phyloP scores from a whole-genome alignment of 92 coral and sea anemone species.

The Palythoa heliodiscus region DNA sequence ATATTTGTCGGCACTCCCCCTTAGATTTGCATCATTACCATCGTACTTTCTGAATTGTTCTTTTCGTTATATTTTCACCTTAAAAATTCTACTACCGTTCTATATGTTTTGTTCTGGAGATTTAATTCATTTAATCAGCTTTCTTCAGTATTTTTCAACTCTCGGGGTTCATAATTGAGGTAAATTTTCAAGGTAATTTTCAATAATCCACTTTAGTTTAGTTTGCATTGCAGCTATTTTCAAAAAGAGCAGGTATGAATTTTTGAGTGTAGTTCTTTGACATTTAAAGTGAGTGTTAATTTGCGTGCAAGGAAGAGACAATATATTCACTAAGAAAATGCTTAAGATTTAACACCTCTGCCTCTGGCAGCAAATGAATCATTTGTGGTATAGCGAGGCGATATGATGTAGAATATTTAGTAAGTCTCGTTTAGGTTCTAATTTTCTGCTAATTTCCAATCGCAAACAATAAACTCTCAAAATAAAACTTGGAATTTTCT shows the following conservation, averaged over 20 bases:
- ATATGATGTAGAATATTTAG: constrained; percentile 1
- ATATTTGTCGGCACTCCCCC: background rate
- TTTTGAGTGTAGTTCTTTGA: constrained; percentile 24
- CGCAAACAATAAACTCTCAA: constrained; percentile 39
- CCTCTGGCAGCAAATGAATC: constrained; percentile 3
- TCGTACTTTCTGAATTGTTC: background rate
- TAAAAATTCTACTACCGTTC: background rate
- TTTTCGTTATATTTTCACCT: background rate
- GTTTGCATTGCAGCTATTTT: constrained; percentile 7
- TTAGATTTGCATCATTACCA: background rate
- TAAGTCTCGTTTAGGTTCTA: constrained; percentile 28
- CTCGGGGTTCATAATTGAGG: background rate
- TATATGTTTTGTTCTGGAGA: background rate
- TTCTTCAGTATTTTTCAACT: background rate
- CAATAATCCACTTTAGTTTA: constrained; percentile 3
- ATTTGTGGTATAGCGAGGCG: background rate
- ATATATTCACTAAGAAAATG: background rate
- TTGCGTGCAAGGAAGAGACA: constrained; percentile 11
- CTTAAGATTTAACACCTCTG: constrained; percentile 16
- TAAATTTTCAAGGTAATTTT: background rate
- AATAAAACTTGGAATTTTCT: constrained; percentile 41
- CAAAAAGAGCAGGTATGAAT: constrained; percentile 25
- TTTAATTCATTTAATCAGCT: background rate
- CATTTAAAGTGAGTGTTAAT: constrained; percentile 28
- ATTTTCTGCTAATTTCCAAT: constrained; percentile 39